Conservation (phyloP, 2,797 vertebrate genomes). For the Cichlasoma orientale region DNA sequence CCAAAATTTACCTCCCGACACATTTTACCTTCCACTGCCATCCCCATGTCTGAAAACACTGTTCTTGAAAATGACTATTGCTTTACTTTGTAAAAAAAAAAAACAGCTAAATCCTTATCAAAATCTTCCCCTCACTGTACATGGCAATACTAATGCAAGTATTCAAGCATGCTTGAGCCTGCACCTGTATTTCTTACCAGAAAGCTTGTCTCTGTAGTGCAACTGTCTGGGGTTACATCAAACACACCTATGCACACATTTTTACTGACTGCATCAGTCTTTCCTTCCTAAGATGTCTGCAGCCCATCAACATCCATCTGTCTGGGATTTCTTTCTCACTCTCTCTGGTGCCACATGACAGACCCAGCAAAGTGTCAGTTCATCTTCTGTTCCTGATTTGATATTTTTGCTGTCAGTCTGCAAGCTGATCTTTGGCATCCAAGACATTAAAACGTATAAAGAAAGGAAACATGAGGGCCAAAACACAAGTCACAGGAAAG, state of each 20-base stretch:
- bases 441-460: slow-evolving; percentile 10
- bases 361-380: slow-evolving; percentile 33
- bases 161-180: slow-evolving; percentile 23
- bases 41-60: slow-evolving; percentile 2
- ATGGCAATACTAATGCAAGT: slow-evolving; percentile 42
- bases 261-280: slow-evolving; percentile 48
- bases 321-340: slow-evolving; percentile 36
- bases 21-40: not conserved
- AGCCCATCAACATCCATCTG: slow-evolving; percentile 64
- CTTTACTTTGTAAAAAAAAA: slow-evolving; percentile 11
- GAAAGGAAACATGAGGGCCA: slow-evolving; percentile 10
- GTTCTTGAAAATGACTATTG: slow-evolving; percentile 11
- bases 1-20: slow-evolving; percentile 15
- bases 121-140: slow-evolving; percentile 31
- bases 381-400: slow-evolving; percentile 46
- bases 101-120: slow-evolving; percentile 31
- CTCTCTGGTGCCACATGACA: slow-evolving; percentile 30
- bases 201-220: slow-evolving; percentile 37
- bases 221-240: slow-evolving; percentile 58
- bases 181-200: slow-evolving; percentile 32
- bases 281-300: slow-evolving; percentile 51
- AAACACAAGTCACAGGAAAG: slow-evolving; percentile 2
- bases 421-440: slow-evolving; percentile 37
- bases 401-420: slow-evolving; percentile 52
- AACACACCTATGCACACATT: slow-evolving; percentile 39